Percentiles rank a stretch among this genome's conserved stretches.
These are phyloP conservation scores for Drosophila robusta DNA, from an alignment of 2,888 invertebrate genomes.

Conservation along the genomic window DNA sequence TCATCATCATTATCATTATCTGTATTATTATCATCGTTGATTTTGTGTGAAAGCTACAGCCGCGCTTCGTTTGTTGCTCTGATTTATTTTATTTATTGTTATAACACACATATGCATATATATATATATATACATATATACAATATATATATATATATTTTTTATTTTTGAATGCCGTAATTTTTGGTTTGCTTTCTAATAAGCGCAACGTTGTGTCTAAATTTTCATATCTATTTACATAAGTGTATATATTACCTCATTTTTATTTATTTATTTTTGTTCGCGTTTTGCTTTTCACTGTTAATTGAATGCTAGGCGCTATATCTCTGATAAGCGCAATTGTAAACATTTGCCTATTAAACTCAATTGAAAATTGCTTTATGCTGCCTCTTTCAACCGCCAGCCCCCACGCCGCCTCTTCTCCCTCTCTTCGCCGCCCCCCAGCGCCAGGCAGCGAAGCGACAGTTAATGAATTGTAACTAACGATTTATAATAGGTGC, in stretches of 20 bases:
- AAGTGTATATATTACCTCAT: slow-evolving; percentile 13
- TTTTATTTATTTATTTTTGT: slow-evolving; percentile 11
- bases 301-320: slow-evolving; percentile 56
- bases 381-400: neutral
- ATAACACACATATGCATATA: neutral
- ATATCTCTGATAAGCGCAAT: slow-evolving; percentile 46
- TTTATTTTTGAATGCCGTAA: slow-evolving; percentile 43
- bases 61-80: slow-evolving; percentile 9
- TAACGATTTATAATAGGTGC: slow-evolving; percentile 36
- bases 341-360: slow-evolving; percentile 70
- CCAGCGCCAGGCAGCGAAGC: slow-evolving; percentile 11
- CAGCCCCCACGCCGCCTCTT: neutral
- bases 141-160: neutral
- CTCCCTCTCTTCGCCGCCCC: neutral
- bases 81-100: slow-evolving; percentile 8
- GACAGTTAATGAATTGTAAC: slow-evolving; percentile 53
- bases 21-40: slow-evolving; percentile 12
- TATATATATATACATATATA: neutral
- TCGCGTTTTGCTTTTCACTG: slow-evolving; percentile 13
- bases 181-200: slow-evolving; percentile 45
- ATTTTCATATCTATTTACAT: slow-evolving; percentile 29
- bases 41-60: slow-evolving; percentile 39
- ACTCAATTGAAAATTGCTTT: slow-evolving; percentile 62
- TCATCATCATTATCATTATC: slow-evolving; percentile 12
- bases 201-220: slow-evolving; percentile 20